Percentiles rank a stretch among this genome's conserved stretches.
Evolutionary conservation across 2,113 vertebrate genomes (phyloP).

Genomic region (Ramphastos sulfuratus): DNA sequence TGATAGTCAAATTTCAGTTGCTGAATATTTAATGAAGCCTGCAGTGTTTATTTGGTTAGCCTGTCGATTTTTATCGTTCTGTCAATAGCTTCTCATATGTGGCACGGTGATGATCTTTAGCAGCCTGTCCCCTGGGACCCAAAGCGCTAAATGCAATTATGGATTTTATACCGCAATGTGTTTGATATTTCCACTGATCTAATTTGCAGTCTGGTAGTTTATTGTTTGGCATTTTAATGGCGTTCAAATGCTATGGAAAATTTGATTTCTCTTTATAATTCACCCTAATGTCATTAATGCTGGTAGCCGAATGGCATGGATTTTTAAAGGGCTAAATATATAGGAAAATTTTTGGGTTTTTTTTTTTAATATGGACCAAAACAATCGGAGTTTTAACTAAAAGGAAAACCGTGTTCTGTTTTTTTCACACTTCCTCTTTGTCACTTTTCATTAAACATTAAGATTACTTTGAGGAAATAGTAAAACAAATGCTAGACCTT

Average conservation of each 20-base stretch:
- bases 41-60: conserved; percentile 98
- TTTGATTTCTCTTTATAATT: conserved; percentile 99
- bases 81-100: conserved; percentile 97
- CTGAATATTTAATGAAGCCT: conserved; percentile 99
- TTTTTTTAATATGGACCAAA: conserved; percentile 38
- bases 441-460: conserved; percentile 63
- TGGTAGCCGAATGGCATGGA: conserved; percentile 90
- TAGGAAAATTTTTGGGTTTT: not conserved
- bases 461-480: conserved; percentile 40
- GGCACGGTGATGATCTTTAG: conserved; percentile 97
- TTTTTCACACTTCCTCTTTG: conserved; percentile 37
- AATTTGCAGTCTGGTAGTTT: conserved; percentile 99
- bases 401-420: conserved; percentile 16
- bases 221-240: conserved; percentile 99
- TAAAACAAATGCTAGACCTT: conserved; percentile 18
- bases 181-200: conserved; percentile 99
- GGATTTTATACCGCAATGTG: conserved; percentile 98
- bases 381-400: conserved; percentile 51
- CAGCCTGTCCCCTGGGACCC: conserved; percentile 89
- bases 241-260: conserved; percentile 99
- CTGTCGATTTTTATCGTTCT: conserved; percentile 99
- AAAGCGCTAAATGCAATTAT: conserved; percentile 99
- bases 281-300: conserved; percentile 98
- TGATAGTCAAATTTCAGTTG: conserved; percentile 93
- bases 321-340: conserved; percentile 79